Base-by-base conservation (phyloP, 2,113 vertebrate genomes). In the Lutjanus erythropterus region DNA sequence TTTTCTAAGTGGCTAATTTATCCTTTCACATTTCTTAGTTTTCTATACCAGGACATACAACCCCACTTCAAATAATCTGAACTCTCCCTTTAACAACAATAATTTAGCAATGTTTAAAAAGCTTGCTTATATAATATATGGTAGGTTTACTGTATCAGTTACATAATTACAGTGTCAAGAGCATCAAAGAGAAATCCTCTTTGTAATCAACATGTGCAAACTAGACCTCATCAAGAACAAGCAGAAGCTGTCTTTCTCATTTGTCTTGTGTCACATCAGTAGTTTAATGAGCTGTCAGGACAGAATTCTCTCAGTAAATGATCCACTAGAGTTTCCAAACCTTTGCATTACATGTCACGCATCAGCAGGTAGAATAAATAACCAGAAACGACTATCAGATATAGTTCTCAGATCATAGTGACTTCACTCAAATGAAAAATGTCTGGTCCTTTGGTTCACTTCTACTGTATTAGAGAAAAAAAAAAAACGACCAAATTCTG, bases 401-500 rank as follows among this genome's bases (percentile, higher is more conserved):
- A 76, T 49, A 60, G 47, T 64, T 66, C 46, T 82, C 53, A 53
- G 23, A 79, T 84, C 67, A 56, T 23, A 42, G 70, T 74, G 65
- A 83, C 75, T 82, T 87, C 64, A 84, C 73, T 82, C 47, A 79
- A 79, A 74, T 71, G 53, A 78, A 76, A 72, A 71, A 59, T 53
- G 65, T 73, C 79, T 85, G 53, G 78, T 61, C 64, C 61, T 78
- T 84, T n/a, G 35, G 66, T 92, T 81, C 76, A 70, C 80, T 91
- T 86, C 77, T 76, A 87, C 82, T 88, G 84, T 69, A 77, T 61
- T 50, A 84, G 69, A 78, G 76, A 18, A 19, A 47, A 18, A 19
- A 47, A 47, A 67, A 67, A 86, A 81, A 81, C 47, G 44, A 79
- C 82, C 76, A 90, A 90, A 88, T 88, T 59, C 87, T 70, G 71